These are phyloP conservation scores for Pseudomugil gertrudae DNA, from an alignment of 2,797 vertebrate genomes.

Conservation along the genomic window DNA sequence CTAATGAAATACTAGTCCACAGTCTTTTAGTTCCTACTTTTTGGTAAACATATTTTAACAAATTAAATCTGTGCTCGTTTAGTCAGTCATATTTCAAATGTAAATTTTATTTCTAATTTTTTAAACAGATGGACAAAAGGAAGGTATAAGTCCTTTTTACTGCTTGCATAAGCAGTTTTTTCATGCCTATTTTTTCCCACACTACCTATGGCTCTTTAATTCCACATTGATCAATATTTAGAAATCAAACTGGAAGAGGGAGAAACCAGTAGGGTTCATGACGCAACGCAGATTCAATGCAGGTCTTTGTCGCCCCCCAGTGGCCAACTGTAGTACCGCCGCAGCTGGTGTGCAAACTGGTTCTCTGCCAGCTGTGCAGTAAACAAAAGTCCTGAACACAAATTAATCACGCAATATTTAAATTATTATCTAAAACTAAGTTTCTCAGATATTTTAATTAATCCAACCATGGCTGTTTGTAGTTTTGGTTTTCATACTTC, in stretches of 20 bases:
- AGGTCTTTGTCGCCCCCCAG: slow-evolving; percentile 43
- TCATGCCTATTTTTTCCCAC: not conserved
- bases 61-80: too few species aligned
- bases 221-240: not conserved
- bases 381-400: not conserved
- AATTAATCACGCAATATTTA: not conserved
- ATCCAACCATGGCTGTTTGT: not conserved
- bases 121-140: not conserved
- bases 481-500: not conserved
- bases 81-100: not conserved
- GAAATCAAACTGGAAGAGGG: not conserved
- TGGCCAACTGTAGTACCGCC: not conserved
- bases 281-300: not conserved
- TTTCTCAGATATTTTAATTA: not conserved
- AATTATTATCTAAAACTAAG: not conserved
- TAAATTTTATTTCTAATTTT: not conserved
- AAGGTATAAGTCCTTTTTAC: not conserved
- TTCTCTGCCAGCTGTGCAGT: not conserved
- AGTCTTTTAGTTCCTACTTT: not conserved
- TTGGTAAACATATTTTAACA: too few species aligned
- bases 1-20: not conserved
- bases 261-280: not conserved
- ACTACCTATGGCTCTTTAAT: not conserved
- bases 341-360: not conserved
- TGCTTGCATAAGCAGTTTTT: not conserved